Base-by-base conservation (phyloP, 2,888 invertebrate species). In the Aphidoletes aphidimyza region DNA sequence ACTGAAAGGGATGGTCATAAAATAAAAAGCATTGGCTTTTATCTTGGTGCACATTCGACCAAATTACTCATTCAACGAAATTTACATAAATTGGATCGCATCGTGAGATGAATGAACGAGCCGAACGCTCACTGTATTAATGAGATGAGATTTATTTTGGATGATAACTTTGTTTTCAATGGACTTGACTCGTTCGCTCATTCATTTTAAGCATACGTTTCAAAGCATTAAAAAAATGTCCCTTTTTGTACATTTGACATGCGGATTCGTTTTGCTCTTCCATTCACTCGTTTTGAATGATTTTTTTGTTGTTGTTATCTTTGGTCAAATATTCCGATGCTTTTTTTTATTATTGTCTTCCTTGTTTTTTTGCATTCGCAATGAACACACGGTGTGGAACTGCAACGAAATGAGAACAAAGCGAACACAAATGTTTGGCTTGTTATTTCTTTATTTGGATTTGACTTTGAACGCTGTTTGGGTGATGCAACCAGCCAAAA, bases 31-130 rank as follows among this genome's bases (percentile, higher is more conserved):
- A n/a, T n/a, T n/a, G n/a, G 81, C 81, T 81, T 81, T 81, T 81
- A 81, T 81, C 81, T 81, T 19, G 9, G 19, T 3, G 37, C 8
- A 17, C 36, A 81, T 81, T 36, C 81, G 37, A n/a, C 81, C 81
- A 81, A 81, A 81, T 81, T 81, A 81, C 81, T 81, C 81, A 81
- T 81, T 81, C 81, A 37, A n/a, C 30, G 26, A 81, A 81, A 81
- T 81, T 81, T 81, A 37, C 81, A 81, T 81, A 81, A 81, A 81
- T 81, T 81, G 81, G 37, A 37, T 37, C 6, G 5, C n/a, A 37
- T 0, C 36, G n/a, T n/a, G 37, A 22, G 6, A 36, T 19, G 78
- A 34, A 6, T 2, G 11, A 11, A 36, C 3, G 17, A 78, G 19
- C 78, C 34, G 14, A 81, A 81, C 37, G 22, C 39, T 37, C 37